phyloP scores from a whole-genome alignment of 2,797 vertebrate species.

The Sciurus carolinensis region DNA sequence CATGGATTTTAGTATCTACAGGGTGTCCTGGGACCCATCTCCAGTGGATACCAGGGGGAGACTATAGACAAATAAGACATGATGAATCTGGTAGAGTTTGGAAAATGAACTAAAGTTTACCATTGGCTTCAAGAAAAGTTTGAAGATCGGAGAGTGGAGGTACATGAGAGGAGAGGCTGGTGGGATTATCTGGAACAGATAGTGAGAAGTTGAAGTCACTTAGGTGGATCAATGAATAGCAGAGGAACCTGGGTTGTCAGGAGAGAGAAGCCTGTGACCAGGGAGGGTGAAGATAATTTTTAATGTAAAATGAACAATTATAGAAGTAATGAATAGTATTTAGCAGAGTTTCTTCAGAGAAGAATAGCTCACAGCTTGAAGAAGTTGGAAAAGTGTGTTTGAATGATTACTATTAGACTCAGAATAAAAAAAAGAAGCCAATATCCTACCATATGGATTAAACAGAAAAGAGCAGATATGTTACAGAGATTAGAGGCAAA shows the following conservation, averaged over 20 bases:
- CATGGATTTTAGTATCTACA: too few relatives aligned
- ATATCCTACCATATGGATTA: not conserved
- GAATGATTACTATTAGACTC: not conserved
- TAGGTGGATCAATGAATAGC: not conserved
- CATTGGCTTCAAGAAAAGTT: not conserved
- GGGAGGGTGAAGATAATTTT: not conserved
- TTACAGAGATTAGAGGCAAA: not conserved
- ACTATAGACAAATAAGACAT: not conserved
- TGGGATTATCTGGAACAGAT: not conserved
- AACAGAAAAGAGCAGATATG: not conserved
- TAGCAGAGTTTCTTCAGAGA: not conserved
- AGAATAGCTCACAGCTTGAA: not conserved
- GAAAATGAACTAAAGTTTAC: not conserved
- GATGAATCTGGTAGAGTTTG: not conserved
- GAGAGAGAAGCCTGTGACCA: not conserved
- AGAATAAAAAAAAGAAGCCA: not conserved
- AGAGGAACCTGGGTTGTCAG: fast-evolving
- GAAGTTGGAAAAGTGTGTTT: not conserved
- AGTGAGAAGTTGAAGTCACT: not conserved
- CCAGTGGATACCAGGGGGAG: not conserved
- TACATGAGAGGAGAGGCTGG: not conserved
- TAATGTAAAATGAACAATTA: not conserved
- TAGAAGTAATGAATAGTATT: not conserved
- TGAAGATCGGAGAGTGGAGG: not conserved
- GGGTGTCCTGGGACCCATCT: not conserved